These are phyloP conservation scores for Cerastoderma edule DNA, from an alignment of 2,888 invertebrate species.

Conservation along the genomic window DNA sequence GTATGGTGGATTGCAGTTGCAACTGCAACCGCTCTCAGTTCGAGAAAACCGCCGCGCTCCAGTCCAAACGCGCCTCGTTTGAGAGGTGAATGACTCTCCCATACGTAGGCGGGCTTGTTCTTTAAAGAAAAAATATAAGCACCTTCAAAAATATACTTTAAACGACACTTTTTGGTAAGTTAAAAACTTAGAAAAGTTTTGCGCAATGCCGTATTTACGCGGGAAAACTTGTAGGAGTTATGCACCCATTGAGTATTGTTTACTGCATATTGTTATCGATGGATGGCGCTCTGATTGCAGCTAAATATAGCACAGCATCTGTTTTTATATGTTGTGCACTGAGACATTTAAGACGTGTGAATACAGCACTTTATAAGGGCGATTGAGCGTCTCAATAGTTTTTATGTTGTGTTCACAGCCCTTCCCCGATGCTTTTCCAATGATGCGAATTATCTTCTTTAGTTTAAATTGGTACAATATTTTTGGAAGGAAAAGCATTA, in stretches of 20 bases:
- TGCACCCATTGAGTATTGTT: constrained; percentile 73
- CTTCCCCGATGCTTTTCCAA: too few species aligned
- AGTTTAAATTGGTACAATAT: too few species aligned
- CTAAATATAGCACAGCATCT: constrained; percentile 76
- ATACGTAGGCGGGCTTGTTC: background rate
- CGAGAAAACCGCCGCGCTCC: constrained; percentile 30
- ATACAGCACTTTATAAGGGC: constrained; percentile 23
- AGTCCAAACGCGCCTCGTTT: background rate
- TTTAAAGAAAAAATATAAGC: constrained; percentile 8
- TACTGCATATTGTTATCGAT: constrained; percentile 73
- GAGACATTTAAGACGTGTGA: constrained; percentile 33
- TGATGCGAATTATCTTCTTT: too few species aligned
- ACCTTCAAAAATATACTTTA: constrained; percentile 24
- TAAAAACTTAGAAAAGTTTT: constrained; percentile 50
- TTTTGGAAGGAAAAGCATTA: too few species aligned
- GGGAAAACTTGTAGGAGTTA: constrained; percentile 73
- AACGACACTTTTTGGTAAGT: constrained; percentile 20
- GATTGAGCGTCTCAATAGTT: constrained; percentile 16
- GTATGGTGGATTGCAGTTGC: constrained; percentile 61
- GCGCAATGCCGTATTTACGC: constrained; percentile 57
- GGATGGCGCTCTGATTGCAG: constrained; percentile 74
- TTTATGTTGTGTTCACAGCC: constrained; percentile 6
- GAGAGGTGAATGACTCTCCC: constrained; percentile 2
- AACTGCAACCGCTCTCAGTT: constrained; percentile 18
- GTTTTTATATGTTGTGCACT: constrained; percentile 31